phyloP scores from a whole-genome alignment of 2,888 invertebrate genomes.

The Tupiocoris notatus region DNA sequence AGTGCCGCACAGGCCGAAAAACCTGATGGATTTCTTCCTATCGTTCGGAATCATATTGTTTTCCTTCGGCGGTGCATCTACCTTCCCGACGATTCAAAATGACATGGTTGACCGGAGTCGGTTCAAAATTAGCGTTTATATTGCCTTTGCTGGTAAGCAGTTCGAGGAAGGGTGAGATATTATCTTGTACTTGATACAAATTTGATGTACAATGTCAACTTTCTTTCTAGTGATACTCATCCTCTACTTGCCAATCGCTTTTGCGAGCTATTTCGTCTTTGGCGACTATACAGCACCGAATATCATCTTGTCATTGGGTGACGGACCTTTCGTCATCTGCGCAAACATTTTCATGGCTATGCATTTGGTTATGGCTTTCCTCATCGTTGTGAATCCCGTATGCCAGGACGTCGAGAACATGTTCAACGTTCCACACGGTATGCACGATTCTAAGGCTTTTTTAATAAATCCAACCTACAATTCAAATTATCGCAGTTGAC shows the following conservation, averaged over 20 bases:
- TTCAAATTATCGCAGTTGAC: no score
- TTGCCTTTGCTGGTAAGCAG: constrained; percentile 62
- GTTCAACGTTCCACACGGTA: constrained; percentile 63
- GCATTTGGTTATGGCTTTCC: constrained; percentile 66
- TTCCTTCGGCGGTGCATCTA: constrained; percentile 70
- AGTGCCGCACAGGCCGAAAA: constrained; percentile 58
- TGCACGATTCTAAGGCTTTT: not conserved
- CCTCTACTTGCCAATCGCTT: constrained; percentile 62
- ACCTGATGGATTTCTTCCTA: constrained; percentile 65
- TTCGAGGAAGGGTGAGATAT: no score
- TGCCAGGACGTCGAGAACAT: constrained; percentile 69
- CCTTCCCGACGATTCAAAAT: constrained; percentile 76
- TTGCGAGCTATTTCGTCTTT: constrained; percentile 64
- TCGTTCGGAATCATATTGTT: constrained; percentile 67
- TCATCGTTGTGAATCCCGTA: constrained; percentile 70
- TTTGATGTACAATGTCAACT: not conserved
- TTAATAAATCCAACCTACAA: not conserved
- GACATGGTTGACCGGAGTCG: constrained; percentile 68
- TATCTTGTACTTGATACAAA: no score
- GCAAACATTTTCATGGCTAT: constrained; percentile 65
- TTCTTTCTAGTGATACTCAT: constrained; percentile 58
- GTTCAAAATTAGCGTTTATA: constrained; percentile 64
- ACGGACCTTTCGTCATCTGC: constrained; percentile 59
- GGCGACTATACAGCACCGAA: constrained; percentile 63
- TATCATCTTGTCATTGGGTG: constrained; percentile 59